phyloP scores from a whole-genome alignment of 2,113 vertebrate species.

The Hemicordylus capensis region DNA sequence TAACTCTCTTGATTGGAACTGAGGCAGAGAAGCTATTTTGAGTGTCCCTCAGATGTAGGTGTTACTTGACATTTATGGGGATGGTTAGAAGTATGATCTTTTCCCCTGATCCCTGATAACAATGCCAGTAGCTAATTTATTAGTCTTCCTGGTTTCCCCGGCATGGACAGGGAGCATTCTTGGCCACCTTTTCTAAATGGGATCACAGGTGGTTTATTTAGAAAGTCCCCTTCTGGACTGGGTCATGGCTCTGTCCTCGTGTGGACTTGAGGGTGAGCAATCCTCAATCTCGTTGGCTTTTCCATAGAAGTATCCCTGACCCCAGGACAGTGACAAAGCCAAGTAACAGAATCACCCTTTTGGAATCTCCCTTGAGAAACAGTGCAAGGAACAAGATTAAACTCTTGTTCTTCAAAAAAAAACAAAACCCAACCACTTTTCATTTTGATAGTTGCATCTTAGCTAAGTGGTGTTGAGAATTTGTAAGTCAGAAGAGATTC shows the following conservation, averaged over 20 bases:
- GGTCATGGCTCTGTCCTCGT: not conserved
- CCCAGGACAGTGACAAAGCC: too few relatives aligned
- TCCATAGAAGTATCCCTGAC: too few relatives aligned
- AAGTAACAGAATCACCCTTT: not conserved
- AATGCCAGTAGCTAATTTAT: not conserved
- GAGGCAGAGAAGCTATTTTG: not conserved
- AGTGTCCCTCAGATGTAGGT: too few relatives aligned
- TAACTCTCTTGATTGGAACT: not conserved
- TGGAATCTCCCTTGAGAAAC: not conserved
- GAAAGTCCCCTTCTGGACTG: too few relatives aligned
- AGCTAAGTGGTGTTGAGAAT: too few relatives aligned
- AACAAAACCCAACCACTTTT: not conserved
- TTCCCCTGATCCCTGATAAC: not conserved
- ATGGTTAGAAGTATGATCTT: too few relatives aligned
- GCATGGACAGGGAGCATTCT: not conserved
- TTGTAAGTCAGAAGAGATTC: not conserved
- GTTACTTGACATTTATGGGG: not conserved
- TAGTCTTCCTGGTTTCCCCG: too few relatives aligned
- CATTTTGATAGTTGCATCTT: not conserved
- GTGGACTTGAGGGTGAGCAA: too few relatives aligned
- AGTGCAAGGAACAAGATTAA: not conserved
- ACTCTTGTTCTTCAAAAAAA: not conserved
- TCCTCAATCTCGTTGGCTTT: not conserved
- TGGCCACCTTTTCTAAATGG: not conserved
- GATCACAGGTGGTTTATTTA: not conserved